These are phyloP conservation scores for Zoroaster sp. DNA, from an alignment of 53 echinoderm and acorn worm species.

Conservation along the genomic window DNA sequence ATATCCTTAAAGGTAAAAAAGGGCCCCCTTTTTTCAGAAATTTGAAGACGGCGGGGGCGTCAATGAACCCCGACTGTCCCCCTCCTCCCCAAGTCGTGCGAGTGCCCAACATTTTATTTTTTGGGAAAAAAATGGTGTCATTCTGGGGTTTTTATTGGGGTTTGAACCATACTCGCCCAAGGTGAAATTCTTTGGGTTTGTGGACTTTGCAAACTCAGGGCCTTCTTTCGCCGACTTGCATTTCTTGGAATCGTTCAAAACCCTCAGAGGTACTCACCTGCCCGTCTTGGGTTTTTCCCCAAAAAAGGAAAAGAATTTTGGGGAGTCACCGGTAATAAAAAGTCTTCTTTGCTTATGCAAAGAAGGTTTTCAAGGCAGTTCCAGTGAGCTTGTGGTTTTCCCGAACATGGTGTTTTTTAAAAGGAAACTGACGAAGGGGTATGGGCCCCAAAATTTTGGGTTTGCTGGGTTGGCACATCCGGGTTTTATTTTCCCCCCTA, in stretches of 20 bases:
- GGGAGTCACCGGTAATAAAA: not conserved
- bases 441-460: not conserved
- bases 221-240: not conserved
- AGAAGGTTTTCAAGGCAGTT: not conserved
- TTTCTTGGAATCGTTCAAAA: not conserved
- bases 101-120: not conserved
- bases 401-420: not conserved
- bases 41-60: not conserved
- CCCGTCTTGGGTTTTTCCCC: not conserved
- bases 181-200: not conserved
- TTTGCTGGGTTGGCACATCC: not conserved
- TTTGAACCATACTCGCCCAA: not conserved
- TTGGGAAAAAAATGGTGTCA: not conserved
- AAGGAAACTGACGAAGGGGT: not conserved
- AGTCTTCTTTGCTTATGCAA: conserved; percentile 16
- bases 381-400: not conserved
- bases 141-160: not conserved
- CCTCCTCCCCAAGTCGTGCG: conserved; percentile 9
- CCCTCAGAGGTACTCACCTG: not conserved
- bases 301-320: not conserved
- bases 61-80: not conserved
- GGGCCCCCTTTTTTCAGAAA: not conserved
- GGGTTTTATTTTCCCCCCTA: not conserved
- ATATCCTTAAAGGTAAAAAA: not conserved
- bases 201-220: not conserved